Percentiles rank a stretch among this genome's conserved stretches.
Conservation (phyloP, 1,140 invertebrate species). For the Semibalanus balanoides region DNA sequence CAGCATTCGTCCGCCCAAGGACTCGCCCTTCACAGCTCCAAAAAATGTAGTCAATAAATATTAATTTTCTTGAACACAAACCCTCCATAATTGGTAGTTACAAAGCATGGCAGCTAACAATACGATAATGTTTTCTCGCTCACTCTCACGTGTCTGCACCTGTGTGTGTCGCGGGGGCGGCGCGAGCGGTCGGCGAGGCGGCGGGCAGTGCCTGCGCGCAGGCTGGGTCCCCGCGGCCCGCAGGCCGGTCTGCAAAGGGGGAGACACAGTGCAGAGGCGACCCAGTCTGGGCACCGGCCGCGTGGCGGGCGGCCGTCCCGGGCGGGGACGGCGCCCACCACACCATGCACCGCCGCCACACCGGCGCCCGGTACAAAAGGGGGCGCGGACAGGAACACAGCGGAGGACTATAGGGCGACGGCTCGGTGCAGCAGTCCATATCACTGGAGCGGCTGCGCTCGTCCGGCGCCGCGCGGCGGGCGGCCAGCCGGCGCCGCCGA, state of each 20-base stretch:
- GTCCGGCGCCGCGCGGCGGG: too few species aligned
- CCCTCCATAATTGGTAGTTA: background rate
- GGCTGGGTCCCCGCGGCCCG: too few species aligned
- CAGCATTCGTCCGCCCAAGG: too few species aligned
- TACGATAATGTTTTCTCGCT: background rate
- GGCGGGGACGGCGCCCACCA: background rate
- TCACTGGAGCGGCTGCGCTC: background rate
- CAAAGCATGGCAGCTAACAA: conserved; percentile 1
- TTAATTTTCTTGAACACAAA: conserved; percentile 2
- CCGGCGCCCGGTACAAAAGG: background rate
- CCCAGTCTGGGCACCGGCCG: too few species aligned
- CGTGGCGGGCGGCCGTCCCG: too few species aligned
- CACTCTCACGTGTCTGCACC: background rate
- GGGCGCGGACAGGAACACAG: background rate
- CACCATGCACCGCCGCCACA: too few species aligned
- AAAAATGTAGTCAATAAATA: background rate
- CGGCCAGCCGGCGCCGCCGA: too few species aligned
- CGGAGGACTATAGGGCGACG: background rate
- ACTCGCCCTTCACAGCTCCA: too few species aligned
- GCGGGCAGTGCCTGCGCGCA: too few species aligned
- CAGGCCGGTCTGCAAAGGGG: background rate
- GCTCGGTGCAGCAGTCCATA: background rate
- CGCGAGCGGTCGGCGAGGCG: too few species aligned
- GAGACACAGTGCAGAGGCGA: background rate
- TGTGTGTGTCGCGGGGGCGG: background rate